Evolutionary conservation across 2,797 vertebrate species (phyloP), one percentile per base, ranked within the genome.

Genomic region (Pipistrellus pipistrellus): DNA sequence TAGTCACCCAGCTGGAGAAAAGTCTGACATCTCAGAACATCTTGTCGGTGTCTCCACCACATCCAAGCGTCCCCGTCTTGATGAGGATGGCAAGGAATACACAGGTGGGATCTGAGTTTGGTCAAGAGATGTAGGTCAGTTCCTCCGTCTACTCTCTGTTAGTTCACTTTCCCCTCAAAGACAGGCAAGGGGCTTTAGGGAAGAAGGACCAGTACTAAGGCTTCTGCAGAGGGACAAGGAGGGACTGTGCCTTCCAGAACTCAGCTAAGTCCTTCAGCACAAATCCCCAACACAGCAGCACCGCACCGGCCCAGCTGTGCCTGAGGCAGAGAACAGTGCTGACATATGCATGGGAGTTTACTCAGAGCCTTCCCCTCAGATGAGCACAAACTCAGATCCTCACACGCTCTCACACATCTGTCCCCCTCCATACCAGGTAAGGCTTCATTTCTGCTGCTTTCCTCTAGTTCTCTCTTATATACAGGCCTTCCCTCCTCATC

Each of bases 31-130:
- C 25, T 53, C 48, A 4, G 30, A 53, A 2, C 48, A 90, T n/a
- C 15, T 64, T 17, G 30, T 66, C 3, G 48, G 20, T 10, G 0
- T 46, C 2, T 85, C 84, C 5, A 48, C 27, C 4, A 6, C 7
- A 5, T 0, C 0, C 0, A 1, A 88, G 17, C 9, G 55, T 10
- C 2, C 4, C 18, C 4, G 2, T 57, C 3, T 4, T 68, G 27
- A 85, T 4, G 18, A 81, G 0, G 7, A 57, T 4, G 68, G 80
- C 89, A 88, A 91, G 80, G 27, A 57, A 81, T 5, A 30, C 13
- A 41, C 12, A 57, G n/a, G 35, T 38, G 21, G 15, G 2, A 9
- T 81, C 41, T 71, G 13, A 57, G 23, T 4, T 18, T 32, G 15
- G 32, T 12, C 12, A 32, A 4, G 7, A 38, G 3, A 3, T 41